Evolutionary conservation across 2,888 invertebrate species (phyloP), one percentile per base, ranked within the genome.

Genomic region (Drosophila eohydei): DNA sequence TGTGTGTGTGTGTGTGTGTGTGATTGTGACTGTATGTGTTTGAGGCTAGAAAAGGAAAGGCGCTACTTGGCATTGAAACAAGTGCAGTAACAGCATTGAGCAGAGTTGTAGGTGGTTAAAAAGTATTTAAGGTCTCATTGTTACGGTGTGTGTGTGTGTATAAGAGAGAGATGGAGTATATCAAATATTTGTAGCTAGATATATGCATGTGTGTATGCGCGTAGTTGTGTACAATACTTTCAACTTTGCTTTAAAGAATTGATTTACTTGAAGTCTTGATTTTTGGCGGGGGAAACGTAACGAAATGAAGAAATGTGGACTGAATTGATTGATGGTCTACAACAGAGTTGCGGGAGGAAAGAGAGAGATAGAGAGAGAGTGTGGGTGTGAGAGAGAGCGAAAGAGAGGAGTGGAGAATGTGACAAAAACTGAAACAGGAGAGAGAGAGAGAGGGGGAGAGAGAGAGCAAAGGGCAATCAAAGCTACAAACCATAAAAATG

Each of bases 401-500:
- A 48, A 51, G 26, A 72, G 14, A 60, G 51, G 44, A 26, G 46
- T 41, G 30, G n/a, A 50, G 16, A 28, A 26, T 28, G 14, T 52
- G 52, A 38, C 36, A 52, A 36, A 52, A 52, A 46, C 26, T 26
- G 52, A 63, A 52, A 46, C 26, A 44, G 38, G 43, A 73, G 11
- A 58, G 61, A 52, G 21, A 26, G n/a, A 28, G 28, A 46, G 28
- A 30, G 44, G 14, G 44, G 1, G 46, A 3, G 28, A 71, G n/a
- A 62, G 55, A 46, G 60, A 63, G 58, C 55, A 62, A 73, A 63
- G 58, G 60, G 57, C 50, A 71, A 74, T 8, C 68, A 78, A 78
- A 72, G 57, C 76, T 69, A 76, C 76, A 76, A 72, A 81, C 78
- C 69, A 70, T 80, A 81, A 81, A 79, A 74, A 80, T 68, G 75